phyloP scores from a whole-genome alignment of 2,797 vertebrate species.

The Macroramphosus scolopax region DNA sequence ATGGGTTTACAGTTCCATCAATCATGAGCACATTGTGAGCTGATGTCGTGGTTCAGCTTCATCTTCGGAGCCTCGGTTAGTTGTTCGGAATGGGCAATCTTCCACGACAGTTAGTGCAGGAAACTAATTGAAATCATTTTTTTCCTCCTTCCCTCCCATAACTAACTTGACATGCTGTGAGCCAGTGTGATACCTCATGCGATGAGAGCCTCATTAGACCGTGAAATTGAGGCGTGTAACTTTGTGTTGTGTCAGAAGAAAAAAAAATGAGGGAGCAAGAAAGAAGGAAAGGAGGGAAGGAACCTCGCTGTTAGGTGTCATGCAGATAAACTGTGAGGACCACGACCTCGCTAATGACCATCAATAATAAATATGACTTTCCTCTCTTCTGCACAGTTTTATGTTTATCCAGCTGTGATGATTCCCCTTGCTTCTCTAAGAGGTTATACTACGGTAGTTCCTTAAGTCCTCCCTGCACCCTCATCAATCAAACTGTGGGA shows the following conservation, averaged over 20 bases:
- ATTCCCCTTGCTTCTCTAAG: conserved; percentile 2
- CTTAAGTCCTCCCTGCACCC: conserved; percentile 3
- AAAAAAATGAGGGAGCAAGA: not conserved
- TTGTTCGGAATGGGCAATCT: conserved; percentile 26
- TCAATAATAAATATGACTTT: not conserved
- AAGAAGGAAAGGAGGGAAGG: not conserved
- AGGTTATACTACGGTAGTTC: not conserved
- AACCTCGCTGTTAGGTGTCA: conserved; percentile 2
- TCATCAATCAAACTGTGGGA: conserved; percentile 12
- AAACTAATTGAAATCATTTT: conserved; percentile 53
- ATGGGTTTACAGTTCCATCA: no score
- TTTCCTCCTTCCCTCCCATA: conserved; percentile 17
- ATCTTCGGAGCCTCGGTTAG: conserved; percentile 9
- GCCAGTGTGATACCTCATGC: conserved; percentile 52
- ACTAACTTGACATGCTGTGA: conserved; percentile 52
- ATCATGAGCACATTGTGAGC: no score
- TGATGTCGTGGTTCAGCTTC: no score
- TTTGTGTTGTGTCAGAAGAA: conserved; percentile 27
- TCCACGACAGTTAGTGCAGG: conserved; percentile 37
- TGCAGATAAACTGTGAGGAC: conserved; percentile 7
- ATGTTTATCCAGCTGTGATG: conserved; percentile 1
- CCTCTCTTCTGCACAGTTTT: not conserved
- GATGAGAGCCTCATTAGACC: conserved; percentile 57
- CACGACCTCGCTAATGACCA: conserved; percentile 9
- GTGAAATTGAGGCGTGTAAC: conserved; percentile 71